These are phyloP conservation scores for Xylophagus ater DNA, from an alignment of 2,888 invertebrate genomes.

Conservation along the genomic window DNA sequence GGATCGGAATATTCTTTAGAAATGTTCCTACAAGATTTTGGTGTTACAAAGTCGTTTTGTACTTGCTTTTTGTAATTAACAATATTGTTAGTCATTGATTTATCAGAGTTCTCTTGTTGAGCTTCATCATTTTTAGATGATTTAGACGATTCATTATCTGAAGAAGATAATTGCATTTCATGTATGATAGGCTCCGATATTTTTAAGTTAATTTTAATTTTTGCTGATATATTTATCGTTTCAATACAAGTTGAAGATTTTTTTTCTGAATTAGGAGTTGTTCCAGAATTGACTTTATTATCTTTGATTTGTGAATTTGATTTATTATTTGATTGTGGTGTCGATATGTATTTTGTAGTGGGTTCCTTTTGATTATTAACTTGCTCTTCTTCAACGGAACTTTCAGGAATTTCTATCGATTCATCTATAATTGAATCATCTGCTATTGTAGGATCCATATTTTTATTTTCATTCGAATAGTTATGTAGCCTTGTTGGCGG, in stretches of 20 bases:
- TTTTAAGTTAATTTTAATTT: slow-evolving; percentile 35
- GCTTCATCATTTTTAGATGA: background rate
- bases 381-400: slow-evolving; percentile 24
- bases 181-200: slow-evolving; percentile 22
- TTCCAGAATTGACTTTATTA: background rate
- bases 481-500: background rate
- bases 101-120: background rate
- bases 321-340: background rate
- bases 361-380: background rate
- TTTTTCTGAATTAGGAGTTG: background rate
- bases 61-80: too few relatives aligned
- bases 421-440: slow-evolving; percentile 22
- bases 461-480: background rate
- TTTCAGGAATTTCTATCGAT: slow-evolving; percentile 31
- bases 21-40: too few relatives aligned
- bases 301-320: background rate
- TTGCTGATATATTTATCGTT: slow-evolving; percentile 35
- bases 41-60: too few relatives aligned
- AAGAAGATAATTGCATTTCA: background rate
- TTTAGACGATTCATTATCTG: slow-evolving; percentile 1
- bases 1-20: background rate
- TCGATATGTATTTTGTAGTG: background rate
- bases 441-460: background rate
- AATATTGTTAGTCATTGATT: background rate
- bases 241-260: slow-evolving; percentile 18